Percentiles rank a stretch among this genome's conserved stretches.
Evolutionary conservation across 2,797 vertebrate genomes (phyloP).

Genomic region (Xenopus petersii): DNA sequence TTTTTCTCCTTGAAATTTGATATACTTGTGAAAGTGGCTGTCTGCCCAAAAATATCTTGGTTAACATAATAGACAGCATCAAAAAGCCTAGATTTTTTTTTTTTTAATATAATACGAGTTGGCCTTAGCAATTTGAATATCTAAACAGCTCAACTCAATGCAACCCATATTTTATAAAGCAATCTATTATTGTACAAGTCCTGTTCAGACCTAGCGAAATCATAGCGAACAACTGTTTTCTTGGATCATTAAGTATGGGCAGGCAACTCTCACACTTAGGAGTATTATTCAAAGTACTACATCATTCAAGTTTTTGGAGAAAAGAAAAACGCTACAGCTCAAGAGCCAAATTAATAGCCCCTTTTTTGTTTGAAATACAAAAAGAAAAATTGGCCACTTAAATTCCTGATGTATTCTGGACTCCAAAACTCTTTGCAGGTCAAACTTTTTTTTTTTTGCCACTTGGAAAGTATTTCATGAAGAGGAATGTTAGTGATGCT

Average conservation of each 20-base stretch:
- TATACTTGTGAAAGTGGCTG: not conserved
- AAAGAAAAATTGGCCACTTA: not conserved
- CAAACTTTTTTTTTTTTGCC: not conserved
- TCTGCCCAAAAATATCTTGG: not conserved
- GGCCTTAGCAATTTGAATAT: conserved; percentile 3
- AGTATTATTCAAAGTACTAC: not conserved
- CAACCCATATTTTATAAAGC: not conserved
- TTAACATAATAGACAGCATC: conserved; percentile 1
- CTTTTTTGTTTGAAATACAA: not conserved
- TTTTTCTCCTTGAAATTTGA: too few relatives aligned
- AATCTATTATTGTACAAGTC: not conserved
- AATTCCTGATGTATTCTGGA: not conserved
- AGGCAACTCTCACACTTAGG: not conserved
- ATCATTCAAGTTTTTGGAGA: not conserved
- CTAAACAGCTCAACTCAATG: conserved; percentile 1
- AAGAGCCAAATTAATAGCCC: not conserved
- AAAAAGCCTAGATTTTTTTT: not conserved
- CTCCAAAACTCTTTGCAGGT: not conserved
- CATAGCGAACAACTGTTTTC: conserved; percentile 1
- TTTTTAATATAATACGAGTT: not conserved
- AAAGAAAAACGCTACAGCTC: not conserved
- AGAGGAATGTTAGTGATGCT: not conserved
- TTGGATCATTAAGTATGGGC: not conserved
- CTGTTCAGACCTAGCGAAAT: not conserved
- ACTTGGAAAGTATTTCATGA: not conserved